Evolutionary conservation across 2,888 invertebrate genomes (phyloP).

Genomic region (Syritta pipiens): DNA sequence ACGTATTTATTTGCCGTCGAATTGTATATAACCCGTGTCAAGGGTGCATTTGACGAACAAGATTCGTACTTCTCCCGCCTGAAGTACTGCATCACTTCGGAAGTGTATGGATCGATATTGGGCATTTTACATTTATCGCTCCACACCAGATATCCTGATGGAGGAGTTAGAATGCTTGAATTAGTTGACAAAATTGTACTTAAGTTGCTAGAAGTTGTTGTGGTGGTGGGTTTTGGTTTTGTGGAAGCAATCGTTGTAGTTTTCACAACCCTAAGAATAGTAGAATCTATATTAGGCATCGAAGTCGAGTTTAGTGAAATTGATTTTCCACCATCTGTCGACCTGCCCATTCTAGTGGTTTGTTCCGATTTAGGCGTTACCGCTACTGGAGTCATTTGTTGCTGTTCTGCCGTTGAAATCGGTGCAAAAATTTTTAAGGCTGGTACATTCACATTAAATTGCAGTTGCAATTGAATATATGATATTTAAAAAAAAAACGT

Average conservation of each 20-base stretch:
- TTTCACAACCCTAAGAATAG: constrained; percentile 33
- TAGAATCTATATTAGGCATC: constrained; percentile 49
- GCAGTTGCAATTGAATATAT: constrained; percentile 40
- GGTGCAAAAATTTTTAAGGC: constrained; percentile 32
- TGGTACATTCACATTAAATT: constrained; percentile 48
- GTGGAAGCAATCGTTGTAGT: constrained; percentile 34
- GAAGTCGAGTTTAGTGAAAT: constrained; percentile 29
- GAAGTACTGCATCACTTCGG: constrained; percentile 81
- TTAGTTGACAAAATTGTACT: constrained; percentile 56
- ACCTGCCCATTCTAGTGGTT: constrained; percentile 33
- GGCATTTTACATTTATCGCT: constrained; percentile 84
- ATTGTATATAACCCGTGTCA: constrained; percentile 75
- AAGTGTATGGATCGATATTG: constrained; percentile 82
- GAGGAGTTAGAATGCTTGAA: constrained; percentile 68
- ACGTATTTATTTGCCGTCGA: constrained; percentile 71
- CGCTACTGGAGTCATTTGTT: constrained; percentile 15
- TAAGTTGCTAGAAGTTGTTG: constrained; percentile 34
- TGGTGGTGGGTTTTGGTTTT: constrained; percentile 27
- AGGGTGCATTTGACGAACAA: constrained; percentile 79
- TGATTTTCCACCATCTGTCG: constrained; percentile 29
- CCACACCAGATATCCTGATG: constrained; percentile 79
- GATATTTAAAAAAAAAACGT: constrained; percentile 41
- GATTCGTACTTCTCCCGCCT: constrained; percentile 81
- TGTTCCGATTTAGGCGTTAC: constrained; percentile 21
- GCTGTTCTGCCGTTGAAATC: constrained; percentile 28